phyloP scores from a whole-genome alignment of 2,797 vertebrate genomes.

The Cyclura pinguis region DNA sequence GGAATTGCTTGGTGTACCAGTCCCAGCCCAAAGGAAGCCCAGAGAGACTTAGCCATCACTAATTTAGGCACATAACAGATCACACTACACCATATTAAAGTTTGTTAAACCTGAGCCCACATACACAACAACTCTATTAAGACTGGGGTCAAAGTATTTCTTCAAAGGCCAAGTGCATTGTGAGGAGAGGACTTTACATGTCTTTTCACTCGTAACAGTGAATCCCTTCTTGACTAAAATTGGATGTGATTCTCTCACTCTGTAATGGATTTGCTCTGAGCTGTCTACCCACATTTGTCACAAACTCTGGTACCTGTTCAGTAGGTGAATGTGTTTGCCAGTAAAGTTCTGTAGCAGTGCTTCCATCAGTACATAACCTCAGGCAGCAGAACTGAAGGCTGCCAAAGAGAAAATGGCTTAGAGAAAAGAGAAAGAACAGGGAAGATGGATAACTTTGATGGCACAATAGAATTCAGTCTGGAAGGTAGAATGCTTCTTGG shows the following conservation, averaged over 20 bases:
- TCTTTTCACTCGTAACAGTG: background rate
- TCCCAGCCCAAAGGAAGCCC: background rate
- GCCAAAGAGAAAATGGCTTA: conserved; percentile 1
- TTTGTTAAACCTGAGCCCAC: background rate
- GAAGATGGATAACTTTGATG: background rate
- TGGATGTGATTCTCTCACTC: background rate
- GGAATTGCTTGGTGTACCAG: background rate
- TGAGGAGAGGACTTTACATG: background rate
- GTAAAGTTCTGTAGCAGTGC: background rate
- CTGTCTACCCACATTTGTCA: background rate
- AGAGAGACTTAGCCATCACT: background rate
- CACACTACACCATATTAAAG: background rate
- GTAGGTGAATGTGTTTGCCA: background rate
- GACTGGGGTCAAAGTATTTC: conserved; percentile 26
- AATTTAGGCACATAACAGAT: conserved; percentile 15
- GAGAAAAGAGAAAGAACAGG: background rate
- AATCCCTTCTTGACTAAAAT: conserved; percentile 16
- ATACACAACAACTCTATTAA: conserved; percentile 1
- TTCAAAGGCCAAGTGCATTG: conserved; percentile 30
- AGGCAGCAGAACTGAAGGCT: background rate
- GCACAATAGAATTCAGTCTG: background rate
- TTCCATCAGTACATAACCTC: background rate
- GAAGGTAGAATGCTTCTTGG: conserved; percentile 20
- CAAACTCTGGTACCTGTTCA: background rate
- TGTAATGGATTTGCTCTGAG: conserved; percentile 12